Base-by-base conservation (phyloP, 2,797 vertebrate genomes). In the Gila robusta region DNA sequence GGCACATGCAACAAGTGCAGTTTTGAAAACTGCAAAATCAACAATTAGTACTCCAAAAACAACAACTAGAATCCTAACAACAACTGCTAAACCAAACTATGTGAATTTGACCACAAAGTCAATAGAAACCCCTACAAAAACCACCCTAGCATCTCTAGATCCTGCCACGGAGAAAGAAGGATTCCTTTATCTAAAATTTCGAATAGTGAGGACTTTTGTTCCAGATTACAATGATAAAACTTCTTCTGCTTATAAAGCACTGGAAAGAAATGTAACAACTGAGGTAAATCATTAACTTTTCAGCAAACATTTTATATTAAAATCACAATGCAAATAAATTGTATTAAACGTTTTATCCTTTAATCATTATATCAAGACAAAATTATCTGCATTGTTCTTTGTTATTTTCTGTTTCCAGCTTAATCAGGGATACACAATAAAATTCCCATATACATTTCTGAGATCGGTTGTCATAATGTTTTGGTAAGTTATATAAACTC, bases 401-500 rank as follows among this genome's bases (percentile, higher is more conserved):
- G 17, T 47, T 35, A 8, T 32, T 41, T 84, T 44, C 6, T 72
- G n/a, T 82, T 85, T 82, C 6, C 54, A 88, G 84, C 19, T 86
- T 56, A 82, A 88, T 69, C 56, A 11, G 28, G 73, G 44, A 49
- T 88, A 83, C 80, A 86, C 7, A 83, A 11, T 32, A 0, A 19
- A 52, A 9, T 83, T 41, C 67, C 79, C 66, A 16, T 11, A 19
- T 3, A 88, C 10, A 5, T 88, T 86, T 69, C 12, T 49, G 49
- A 72, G 87, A 78, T n/a, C 16, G 28, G 62, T 21, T 9, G 35
- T 88, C 23, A 70, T 56, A 5, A 16, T 23, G 6, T 83, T 86
- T 59, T 80, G 69, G 84, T 83, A 70, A 84, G 87, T 83, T 54
- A 6, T 19, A 78, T 44, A 3, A 37, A 83, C 16, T 62, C 17